phyloP scores from a whole-genome alignment of 2,888 invertebrate genomes.

The Cacoxenus indagator region DNA sequence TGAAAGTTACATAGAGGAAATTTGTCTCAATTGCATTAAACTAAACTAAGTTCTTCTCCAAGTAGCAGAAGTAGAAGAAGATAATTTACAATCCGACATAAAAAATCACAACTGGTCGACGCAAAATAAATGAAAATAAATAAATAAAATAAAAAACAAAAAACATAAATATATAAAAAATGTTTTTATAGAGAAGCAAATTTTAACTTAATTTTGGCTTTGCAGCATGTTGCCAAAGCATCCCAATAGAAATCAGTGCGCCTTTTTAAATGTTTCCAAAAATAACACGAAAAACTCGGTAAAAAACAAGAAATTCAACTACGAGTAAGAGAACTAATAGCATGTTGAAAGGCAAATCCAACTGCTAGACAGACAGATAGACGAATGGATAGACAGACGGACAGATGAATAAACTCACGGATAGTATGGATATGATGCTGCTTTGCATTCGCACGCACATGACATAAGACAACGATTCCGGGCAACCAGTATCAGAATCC shows the following conservation, averaged over 20 bases:
- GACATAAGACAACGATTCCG: constrained; percentile 30
- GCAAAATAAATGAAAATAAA: not conserved
- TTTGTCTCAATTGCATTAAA: not conserved
- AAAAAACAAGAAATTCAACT: constrained; percentile 1
- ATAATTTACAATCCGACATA: too few species aligned
- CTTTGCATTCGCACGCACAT: constrained; percentile 3
- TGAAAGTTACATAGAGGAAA: not conserved
- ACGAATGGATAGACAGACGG: not conserved
- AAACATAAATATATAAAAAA: not conserved
- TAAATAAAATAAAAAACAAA: not conserved
- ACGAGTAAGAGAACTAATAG: not conserved
- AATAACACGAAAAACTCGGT: not conserved
- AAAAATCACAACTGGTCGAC: too few species aligned
- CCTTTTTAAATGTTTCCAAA: not conserved
- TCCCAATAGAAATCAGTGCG: not conserved
- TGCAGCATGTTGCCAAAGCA: not conserved
- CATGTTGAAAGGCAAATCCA: constrained; percentile 17
- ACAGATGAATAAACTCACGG: too few species aligned
- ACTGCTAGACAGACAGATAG: constrained; percentile 30
- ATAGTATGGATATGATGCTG: constrained; percentile 8
- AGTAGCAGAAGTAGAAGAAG: too few species aligned
- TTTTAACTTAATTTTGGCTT: not conserved
- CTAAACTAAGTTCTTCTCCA: too few species aligned
- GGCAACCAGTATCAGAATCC: constrained; percentile 33
- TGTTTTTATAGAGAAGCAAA: not conserved